These are phyloP conservation scores for Gymnoscelis rufifasciata DNA, from an alignment of 2,888 invertebrate genomes.

Conservation along the genomic window DNA sequence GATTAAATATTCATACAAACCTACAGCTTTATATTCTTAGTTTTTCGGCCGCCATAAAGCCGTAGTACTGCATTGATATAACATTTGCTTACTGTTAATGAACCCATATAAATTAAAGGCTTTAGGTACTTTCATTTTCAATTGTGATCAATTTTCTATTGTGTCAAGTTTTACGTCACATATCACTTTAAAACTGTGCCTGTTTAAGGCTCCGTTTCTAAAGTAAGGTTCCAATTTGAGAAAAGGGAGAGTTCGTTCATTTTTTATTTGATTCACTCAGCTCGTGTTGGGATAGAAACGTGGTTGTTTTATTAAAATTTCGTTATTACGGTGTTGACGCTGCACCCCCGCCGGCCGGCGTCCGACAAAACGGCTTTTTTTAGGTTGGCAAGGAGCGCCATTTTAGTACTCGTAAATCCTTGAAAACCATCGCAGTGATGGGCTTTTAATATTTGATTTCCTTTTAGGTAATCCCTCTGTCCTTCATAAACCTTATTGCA, in stretches of 20 bases:
- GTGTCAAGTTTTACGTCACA: too few relatives aligned
- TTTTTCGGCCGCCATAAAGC: too few relatives aligned
- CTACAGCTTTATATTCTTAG: too few relatives aligned
- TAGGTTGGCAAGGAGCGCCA: conserved; percentile 45
- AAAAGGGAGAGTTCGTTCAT: conserved; percentile 39
- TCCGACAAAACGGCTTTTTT: conserved; percentile 42
- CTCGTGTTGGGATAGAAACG: conserved; percentile 37
- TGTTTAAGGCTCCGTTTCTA: conserved; percentile 48
- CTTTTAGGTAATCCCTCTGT: conserved; percentile 46
- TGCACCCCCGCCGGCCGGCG: conserved; percentile 28
- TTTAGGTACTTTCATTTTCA: too few relatives aligned
- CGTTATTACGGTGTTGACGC: conserved; percentile 58
- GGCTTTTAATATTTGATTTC: conserved; percentile 73
- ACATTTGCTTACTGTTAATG: too few relatives aligned
- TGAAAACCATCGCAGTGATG: conserved; percentile 59
- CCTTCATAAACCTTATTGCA: conserved; percentile 16
- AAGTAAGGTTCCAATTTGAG: conserved; percentile 44
- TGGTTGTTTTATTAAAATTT: conserved; percentile 67
- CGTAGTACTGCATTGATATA: too few relatives aligned
- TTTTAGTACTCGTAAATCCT: conserved; percentile 65
- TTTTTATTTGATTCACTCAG: conserved; percentile 44
- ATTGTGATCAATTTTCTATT: too few relatives aligned
- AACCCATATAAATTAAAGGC: too few relatives aligned
- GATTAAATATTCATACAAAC: too few relatives aligned
- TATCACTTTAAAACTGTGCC: conserved; percentile 37